Conservation (phyloP, 2,113 vertebrate species). For the Pituophis catenifer region DNA sequence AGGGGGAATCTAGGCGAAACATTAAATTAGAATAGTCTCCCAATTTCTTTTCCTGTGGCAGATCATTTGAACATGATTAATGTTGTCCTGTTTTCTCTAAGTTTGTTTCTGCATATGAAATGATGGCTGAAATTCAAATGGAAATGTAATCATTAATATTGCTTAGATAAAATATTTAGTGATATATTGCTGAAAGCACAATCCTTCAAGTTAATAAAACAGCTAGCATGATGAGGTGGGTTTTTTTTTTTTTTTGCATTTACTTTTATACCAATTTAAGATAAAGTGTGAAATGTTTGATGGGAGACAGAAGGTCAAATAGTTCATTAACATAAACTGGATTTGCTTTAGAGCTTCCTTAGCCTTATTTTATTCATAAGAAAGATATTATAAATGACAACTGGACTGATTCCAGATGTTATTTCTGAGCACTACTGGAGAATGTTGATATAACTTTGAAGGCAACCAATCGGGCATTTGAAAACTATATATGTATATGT, state of each 20-base stretch:
- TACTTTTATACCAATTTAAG: conserved; percentile 1
- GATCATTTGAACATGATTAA: conserved; percentile 47
- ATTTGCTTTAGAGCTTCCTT: not conserved
- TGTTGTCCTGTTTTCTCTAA: not conserved
- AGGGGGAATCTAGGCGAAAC: not conserved
- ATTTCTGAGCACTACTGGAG: not conserved
- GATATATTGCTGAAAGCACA: conserved; percentile 54
- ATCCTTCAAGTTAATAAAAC: conserved; percentile 61
- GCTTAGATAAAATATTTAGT: conserved; percentile 55
- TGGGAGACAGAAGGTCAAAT: not conserved
- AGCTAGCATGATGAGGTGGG: not conserved
- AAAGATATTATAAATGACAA: not conserved
- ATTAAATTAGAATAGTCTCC: conserved; percentile 23
- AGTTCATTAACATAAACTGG: not conserved
- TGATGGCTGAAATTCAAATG: conserved; percentile 61
- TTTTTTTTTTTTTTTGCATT: conserved; percentile 22
- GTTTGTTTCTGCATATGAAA: conserved; percentile 55
- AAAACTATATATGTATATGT: not conserved
- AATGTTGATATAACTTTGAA: not conserved
- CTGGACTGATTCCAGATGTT: not conserved
- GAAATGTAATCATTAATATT: conserved; percentile 39
- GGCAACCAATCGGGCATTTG: not conserved
- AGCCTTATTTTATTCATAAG: not conserved
- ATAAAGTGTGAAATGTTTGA: conserved; percentile 17
- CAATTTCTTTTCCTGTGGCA: conserved; percentile 31